A percentile compares a stretch with the other conserved stretches of the same genome.
Evolutionary conservation across 2,888 invertebrate species (phyloP).

Genomic region (Philhelius pedissequus): DNA sequence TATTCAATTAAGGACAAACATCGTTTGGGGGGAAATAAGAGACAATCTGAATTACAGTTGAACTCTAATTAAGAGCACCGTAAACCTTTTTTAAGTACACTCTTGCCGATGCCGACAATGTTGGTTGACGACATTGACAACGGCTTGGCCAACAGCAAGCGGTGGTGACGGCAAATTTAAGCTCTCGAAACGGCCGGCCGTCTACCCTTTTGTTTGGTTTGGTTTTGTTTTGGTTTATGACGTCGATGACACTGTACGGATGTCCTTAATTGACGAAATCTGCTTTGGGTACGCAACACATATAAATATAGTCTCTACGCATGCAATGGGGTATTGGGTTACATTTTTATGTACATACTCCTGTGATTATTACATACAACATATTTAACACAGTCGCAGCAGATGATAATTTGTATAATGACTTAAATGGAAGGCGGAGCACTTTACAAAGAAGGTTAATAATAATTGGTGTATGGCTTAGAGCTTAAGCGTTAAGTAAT

Average conservation of each 20-base stretch:
- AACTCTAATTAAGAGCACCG: conserved; percentile 65
- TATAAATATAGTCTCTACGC: too few species aligned
- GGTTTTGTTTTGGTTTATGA: conserved; percentile 64
- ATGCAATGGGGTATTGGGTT: conserved; percentile 38
- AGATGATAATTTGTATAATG: conserved; percentile 38
- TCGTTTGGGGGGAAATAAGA: conserved; percentile 44
- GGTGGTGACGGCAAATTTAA: conserved; percentile 1
- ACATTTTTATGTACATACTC: conserved; percentile 33
- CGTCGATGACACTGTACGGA: conserved; percentile 65
- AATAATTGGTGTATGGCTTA: background rate
- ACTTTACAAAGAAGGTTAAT: background rate
- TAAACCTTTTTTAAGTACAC: conserved; percentile 62
- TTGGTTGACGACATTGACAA: background rate
- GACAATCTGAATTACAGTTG: conserved; percentile 60
- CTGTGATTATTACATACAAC: background rate
- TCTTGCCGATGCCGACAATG: conserved; percentile 45
- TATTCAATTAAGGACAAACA: conserved; percentile 66
- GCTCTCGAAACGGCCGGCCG: conserved; percentile 3
- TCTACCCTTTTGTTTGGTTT: conserved; percentile 63
- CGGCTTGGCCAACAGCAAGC: background rate
- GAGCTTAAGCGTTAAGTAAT: background rate
- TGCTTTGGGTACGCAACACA: conserved; percentile 5
- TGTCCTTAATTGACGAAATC: conserved; percentile 67
- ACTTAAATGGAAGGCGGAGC: conserved; percentile 8
- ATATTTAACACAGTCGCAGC: conserved; percentile 18